These are phyloP conservation scores for Peromyscus aztecus DNA, from an alignment of 2,797 vertebrate species.

Conservation along the genomic window DNA sequence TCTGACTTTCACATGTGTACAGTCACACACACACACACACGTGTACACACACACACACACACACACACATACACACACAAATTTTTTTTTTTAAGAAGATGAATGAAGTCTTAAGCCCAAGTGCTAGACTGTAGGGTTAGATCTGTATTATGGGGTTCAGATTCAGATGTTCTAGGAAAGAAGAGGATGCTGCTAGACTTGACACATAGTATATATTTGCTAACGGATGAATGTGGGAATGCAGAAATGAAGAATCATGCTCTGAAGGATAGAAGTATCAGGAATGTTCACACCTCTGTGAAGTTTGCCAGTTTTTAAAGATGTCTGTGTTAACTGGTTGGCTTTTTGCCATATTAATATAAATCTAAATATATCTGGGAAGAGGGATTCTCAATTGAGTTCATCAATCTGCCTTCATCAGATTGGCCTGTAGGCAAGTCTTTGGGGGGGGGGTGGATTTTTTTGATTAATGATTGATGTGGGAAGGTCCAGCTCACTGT, in stretches of 20 bases:
- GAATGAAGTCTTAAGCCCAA: background rate
- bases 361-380: background rate
- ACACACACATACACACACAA: background rate
- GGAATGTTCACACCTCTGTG: constrained; percentile 26
- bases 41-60: background rate
- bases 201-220: constrained; percentile 13
- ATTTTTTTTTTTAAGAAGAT: background rate
- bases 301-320: constrained; percentile 48
- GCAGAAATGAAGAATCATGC: background rate
- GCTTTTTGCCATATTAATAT: background rate
- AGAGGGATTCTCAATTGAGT: background rate
- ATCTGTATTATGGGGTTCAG: background rate
- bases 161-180: background rate
- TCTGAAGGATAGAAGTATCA: constrained; percentile 37
- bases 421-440: background rate
- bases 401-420: background rate
- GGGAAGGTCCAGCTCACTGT: background rate
- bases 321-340: background rate
- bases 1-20: background rate
- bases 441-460: background rate
- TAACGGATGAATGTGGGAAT: constrained; percentile 2
- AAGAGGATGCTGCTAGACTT: background rate
- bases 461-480: background rate
- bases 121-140: background rate
- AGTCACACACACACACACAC: background rate